Evolutionary conservation across 2,888 invertebrate species (phyloP), one percentile per base, ranked within the genome.

Genomic region (Drosophila vallismaia): DNA sequence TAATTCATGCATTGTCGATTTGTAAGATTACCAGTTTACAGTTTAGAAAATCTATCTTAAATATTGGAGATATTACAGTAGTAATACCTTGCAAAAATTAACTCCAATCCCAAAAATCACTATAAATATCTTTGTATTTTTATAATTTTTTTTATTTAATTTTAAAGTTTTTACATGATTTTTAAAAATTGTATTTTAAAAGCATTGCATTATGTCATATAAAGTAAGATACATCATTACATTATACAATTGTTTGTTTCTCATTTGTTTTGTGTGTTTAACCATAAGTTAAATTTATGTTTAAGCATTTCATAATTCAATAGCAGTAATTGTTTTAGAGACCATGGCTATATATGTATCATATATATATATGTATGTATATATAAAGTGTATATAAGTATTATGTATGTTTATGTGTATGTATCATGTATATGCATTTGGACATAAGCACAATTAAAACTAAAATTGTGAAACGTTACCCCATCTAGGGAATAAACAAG

Each of bases 171-270:
- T 74, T 88, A 80, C 77, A 78, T 83, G 76, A 77, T 77, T 77
- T 89, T 81, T 81, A 77, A 80, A 79, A 79, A 85, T 86, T 88
- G 88, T 89, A 89, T 86, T 90, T 90, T 89, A 89, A 89, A 88
- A 89, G 85, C 86, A 88, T 80, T 84, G 86, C 77, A 88, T 88
- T 88, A 75, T 71, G 71, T 88, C 79, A 81, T 80, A 88, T 78
- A 82, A 81, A 75, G 85, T 86, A 80, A 71, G 69, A 77, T 69
- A 75, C 78, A 84, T 88, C 76, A 82, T 85, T 85, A 85, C 76
- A 82, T 69, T 88, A 87, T 79, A 82, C 79, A 84, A 87, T 74
- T 71, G 74, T 75, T 81, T 78, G 67, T 63, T 52, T 64, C 49
- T 64, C 67, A 45, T 64, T 64, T 64, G 66, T 67, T 76, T 70